Conservation (phyloP, 2,113 vertebrate genomes). For the Eira barbara region DNA sequence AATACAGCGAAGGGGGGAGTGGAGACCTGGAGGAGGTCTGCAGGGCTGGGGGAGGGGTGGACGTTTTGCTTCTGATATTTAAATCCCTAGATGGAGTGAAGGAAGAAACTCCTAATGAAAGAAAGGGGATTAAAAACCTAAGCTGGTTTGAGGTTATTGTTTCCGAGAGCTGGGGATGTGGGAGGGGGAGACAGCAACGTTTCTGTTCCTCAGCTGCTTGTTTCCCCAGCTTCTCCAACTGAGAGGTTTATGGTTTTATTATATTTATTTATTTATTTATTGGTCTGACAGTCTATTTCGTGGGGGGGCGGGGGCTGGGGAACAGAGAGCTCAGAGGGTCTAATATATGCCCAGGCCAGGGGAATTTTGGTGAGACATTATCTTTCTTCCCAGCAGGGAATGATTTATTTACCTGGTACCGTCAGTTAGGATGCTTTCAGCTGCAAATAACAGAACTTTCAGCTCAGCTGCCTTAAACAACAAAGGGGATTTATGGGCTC, state of each 20-base stretch:
- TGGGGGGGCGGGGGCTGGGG: background rate
- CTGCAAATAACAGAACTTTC: slow-evolving; percentile 43
- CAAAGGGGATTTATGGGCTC: slow-evolving; percentile 30
- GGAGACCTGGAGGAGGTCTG: background rate
- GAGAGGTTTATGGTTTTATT: background rate
- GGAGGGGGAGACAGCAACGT: background rate
- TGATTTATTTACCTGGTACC: slow-evolving; percentile 52
- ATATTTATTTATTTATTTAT: background rate
- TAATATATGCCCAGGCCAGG: background rate
- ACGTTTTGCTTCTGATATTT: slow-evolving; percentile 41
- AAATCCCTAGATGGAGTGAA: slow-evolving; percentile 33
- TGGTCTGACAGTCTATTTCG: background rate
- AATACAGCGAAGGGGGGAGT: slow-evolving; percentile 57
- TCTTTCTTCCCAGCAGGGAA: slow-evolving; percentile 39
- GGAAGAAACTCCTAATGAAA: background rate
- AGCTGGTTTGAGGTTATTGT: background rate
- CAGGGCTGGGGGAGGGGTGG: background rate
- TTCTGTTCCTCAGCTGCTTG: background rate
- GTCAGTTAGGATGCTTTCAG: slow-evolving; percentile 31
- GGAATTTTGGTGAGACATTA: slow-evolving; percentile 39
- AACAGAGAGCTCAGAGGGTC: background rate
- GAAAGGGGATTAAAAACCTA: background rate
- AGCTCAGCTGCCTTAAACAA: slow-evolving; percentile 16
- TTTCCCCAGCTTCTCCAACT: background rate
- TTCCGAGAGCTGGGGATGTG: background rate